Evolutionary conservation across 2,888 invertebrate genomes (phyloP), one percentile per base, ranked within the genome.

Genomic region (Caenorhabditis sp.): DNA sequence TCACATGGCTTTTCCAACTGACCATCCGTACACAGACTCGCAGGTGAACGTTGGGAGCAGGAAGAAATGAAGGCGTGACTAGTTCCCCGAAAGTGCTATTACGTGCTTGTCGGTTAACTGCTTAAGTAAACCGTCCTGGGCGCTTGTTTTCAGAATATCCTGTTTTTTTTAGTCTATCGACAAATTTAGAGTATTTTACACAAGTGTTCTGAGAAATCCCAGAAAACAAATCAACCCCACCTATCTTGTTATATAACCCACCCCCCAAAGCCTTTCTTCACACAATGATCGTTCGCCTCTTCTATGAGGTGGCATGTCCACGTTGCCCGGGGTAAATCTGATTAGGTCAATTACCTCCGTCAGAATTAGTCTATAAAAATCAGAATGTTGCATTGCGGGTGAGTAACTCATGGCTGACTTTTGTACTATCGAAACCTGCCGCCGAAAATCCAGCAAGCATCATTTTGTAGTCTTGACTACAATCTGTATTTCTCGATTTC

Each of bases 141-240:
- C 31, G 8, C 22, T 59, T 61, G 14, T 61, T 61, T 49, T 49
- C 26, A 31, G n/a, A 26, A n/a, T 44, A 16, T 31, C 16, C 47
- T 1, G n/a, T 14, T 28, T 16, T 64, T 28, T 38, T 26, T 19
- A 6, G n/a, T 47, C 19, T 19, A 1, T 47, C 7, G 7, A 24
- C 24, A 47, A 49, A 22, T 12, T 66, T 35, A 31, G 51, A 66
- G 5, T 31, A 14, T 31, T 31, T 16, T 16, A 49, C n/a, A 51
- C 35, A 66, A 49, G 49, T 49, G 66, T 66, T 66, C 66, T 22
- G 10, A 19, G 35, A 35, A 66, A 22, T n/a, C n/a, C 19, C 12
- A n/a, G 19, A 61, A 41, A 63, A 63, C 61, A 66, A 49, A 22
- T 66, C 14, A 63, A 63, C 63, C 63, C 24, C 8, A 28, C 38